phyloP scores from a whole-genome alignment of 2,113 vertebrate genomes.

The Nibea albiflora region DNA sequence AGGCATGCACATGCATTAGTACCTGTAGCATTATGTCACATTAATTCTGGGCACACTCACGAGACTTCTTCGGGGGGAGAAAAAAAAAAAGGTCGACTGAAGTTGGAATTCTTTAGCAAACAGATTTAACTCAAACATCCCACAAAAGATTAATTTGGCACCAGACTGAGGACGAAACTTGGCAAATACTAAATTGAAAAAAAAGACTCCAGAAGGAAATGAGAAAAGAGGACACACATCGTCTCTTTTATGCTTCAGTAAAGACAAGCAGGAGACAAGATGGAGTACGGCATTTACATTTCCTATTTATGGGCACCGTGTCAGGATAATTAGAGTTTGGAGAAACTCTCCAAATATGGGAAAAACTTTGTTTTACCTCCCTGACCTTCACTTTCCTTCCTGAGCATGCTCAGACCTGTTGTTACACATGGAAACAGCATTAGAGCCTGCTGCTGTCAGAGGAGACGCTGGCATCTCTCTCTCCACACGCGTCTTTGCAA shows the following conservation, averaged over 20 bases:
- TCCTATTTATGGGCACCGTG: slow-evolving; percentile 22
- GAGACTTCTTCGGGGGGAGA: not conserved
- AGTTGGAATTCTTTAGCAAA: not conserved
- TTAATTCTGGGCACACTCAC: slow-evolving; percentile 16
- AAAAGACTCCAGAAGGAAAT: slow-evolving; percentile 8
- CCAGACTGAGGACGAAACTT: not conserved
- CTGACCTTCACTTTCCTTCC: slow-evolving; percentile 33
- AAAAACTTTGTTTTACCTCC: slow-evolving; percentile 17
- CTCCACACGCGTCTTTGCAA: not conserved
- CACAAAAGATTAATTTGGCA: slow-evolving; percentile 5
- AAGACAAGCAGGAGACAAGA: slow-evolving; percentile 36
- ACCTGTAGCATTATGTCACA: slow-evolving; percentile 48
- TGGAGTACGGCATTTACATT: slow-evolving; percentile 24
- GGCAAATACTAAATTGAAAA: slow-evolving; percentile 4
- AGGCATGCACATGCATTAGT: slow-evolving; percentile 17
- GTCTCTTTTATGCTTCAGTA: slow-evolving; percentile 23
- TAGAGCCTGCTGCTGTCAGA: slow-evolving; percentile 7
- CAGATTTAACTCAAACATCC: slow-evolving; percentile 16
- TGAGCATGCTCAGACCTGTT: not conserved
- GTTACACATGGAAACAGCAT: slow-evolving; percentile 16
- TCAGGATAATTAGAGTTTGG: slow-evolving; percentile 26
- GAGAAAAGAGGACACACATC: slow-evolving; percentile 1
- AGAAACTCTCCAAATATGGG: not conserved
- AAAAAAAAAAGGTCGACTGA: slow-evolving; percentile 4
- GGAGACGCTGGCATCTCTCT: slow-evolving; percentile 25